A percentile compares a stretch with the other conserved stretches of the same genome.
Evolutionary conservation across 2,888 invertebrate genomes (phyloP).

Genomic region (Pterostichus niger): DNA sequence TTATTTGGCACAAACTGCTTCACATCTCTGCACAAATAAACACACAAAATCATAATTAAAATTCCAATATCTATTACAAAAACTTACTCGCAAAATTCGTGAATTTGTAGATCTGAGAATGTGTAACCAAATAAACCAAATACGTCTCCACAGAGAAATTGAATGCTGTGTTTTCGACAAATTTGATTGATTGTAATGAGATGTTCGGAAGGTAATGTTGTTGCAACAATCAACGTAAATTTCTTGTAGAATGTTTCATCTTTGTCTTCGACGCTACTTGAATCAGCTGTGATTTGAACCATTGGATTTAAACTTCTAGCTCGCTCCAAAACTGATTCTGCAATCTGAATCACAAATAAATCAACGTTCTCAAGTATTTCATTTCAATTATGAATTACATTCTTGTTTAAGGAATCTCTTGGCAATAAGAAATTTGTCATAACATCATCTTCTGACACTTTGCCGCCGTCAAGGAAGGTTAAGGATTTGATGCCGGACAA

Average conservation of each 20-base stretch:
- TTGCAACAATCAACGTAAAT: constrained; percentile 92
- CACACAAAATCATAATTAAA: background rate
- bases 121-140: constrained; percentile 96
- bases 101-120: constrained; percentile 92
- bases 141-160: constrained; percentile 94
- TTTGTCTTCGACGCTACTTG: constrained; percentile 82
- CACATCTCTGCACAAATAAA: constrained; percentile 64
- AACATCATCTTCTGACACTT: constrained; percentile 85
- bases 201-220: constrained; percentile 85
- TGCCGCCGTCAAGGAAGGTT: constrained; percentile 89
- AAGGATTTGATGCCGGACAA: constrained; percentile 95
- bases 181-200: constrained; percentile 87
- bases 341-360: constrained; percentile 81
- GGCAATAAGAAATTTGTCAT: constrained; percentile 92
- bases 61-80: background rate
- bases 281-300: constrained; percentile 89
- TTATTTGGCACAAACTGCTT: constrained; percentile 52
- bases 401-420: constrained; percentile 86
- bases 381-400: constrained; percentile 79
- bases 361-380: background rate
- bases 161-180: constrained; percentile 86
- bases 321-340: constrained; percentile 88
- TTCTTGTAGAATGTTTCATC: constrained; percentile 84
- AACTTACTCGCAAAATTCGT: constrained; percentile 88
- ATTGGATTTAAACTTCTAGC: constrained; percentile 95